Conservation (phyloP, 2,888 invertebrate genomes). For the Pharmacophagus antenor region DNA sequence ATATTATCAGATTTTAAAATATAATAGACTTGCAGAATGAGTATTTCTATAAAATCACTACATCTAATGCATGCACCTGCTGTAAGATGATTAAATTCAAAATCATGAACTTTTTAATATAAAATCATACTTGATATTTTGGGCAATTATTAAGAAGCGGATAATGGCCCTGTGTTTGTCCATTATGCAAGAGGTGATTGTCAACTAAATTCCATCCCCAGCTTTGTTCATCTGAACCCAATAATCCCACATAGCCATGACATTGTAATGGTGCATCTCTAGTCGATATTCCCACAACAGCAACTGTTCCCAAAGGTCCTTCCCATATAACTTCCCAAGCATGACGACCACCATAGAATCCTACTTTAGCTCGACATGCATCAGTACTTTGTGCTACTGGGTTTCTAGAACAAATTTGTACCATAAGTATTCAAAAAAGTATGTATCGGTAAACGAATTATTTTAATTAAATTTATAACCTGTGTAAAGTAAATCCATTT, state of each 20-base stretch:
- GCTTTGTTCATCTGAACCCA: constrained; percentile 97
- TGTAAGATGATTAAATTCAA: not conserved
- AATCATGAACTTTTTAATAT: not conserved
- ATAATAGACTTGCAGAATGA: too few relatives aligned
- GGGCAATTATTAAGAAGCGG: constrained; percentile 97
- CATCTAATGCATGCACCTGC: too few relatives aligned
- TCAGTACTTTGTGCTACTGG: constrained; percentile 99
- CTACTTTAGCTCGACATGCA: constrained; percentile 93
- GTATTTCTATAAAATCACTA: too few relatives aligned
- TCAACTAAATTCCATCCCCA: constrained; percentile 99
- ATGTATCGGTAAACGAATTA: not conserved
- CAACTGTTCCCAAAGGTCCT: constrained; percentile 98
- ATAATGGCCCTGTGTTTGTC: constrained; percentile 96
- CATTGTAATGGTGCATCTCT: constrained; percentile 96
- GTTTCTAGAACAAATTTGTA: constrained; percentile 81
- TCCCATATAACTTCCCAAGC: constrained; percentile 99
- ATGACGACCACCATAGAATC: constrained; percentile 95
- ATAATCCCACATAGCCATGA: constrained; percentile 95
- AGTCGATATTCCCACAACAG: constrained; percentile 97
- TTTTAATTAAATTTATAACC: constrained; percentile 58
- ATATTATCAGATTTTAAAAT: not conserved
- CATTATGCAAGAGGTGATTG: constrained; percentile 97
- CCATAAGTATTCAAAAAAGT: constrained; percentile 7
- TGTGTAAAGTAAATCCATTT: constrained; percentile 97
- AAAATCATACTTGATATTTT: constrained; percentile 92